phyloP scores from a whole-genome alignment of 1,140 invertebrate species.

The Aphis gossypii region DNA sequence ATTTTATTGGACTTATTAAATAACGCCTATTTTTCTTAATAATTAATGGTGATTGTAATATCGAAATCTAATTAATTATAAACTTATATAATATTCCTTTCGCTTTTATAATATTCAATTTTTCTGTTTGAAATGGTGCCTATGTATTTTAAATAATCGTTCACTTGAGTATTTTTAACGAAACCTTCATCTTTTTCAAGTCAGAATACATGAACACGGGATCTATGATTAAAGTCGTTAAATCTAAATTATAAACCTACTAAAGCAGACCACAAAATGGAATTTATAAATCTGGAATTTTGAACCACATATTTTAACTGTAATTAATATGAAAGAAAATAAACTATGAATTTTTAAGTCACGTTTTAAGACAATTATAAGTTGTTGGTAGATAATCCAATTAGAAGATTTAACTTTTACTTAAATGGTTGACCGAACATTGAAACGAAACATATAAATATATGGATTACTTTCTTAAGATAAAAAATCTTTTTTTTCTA shows the following conservation, averaged over 20 bases:
- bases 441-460: slow-evolving; percentile 26
- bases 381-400: slow-evolving; percentile 39
- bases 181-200: neutral
- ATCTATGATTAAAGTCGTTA: neutral
- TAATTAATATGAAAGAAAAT: slow-evolving; percentile 37
- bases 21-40: neutral
- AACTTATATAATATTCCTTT: slow-evolving; percentile 31
- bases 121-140: neutral
- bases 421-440: slow-evolving; percentile 40
- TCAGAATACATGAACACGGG: neutral
- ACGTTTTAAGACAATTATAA: slow-evolving; percentile 36
- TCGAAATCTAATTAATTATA: neutral
- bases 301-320: neutral
- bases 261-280: neutral
- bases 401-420: slow-evolving; percentile 56
- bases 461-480: slow-evolving; percentile 36
- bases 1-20: neutral
- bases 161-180: neutral
- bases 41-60: neutral
- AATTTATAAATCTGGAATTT: neutral
- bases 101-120: slow-evolving; percentile 19
- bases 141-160: neutral
- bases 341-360: neutral
- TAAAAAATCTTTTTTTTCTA: no score
- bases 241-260: slow-evolving; percentile 4